Conservation (phyloP, 2,113 vertebrate species). For the Hippocampus mohnikei region DNA sequence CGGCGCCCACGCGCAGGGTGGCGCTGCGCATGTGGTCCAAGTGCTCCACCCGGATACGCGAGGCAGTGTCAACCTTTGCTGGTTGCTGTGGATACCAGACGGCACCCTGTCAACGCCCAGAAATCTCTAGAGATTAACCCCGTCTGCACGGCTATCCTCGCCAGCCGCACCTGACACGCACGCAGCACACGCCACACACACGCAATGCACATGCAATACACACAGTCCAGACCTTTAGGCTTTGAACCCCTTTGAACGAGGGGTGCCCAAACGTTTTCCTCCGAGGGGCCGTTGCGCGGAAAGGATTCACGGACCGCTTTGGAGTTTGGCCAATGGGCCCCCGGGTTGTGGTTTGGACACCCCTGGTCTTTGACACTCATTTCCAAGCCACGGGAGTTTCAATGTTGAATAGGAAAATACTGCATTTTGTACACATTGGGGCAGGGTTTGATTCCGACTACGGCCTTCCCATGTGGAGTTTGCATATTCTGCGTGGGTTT, state of each 20-base stretch:
- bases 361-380: background rate
- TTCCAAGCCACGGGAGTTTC: background rate
- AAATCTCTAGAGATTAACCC: conserved; percentile 75
- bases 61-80: conserved; percentile 52
- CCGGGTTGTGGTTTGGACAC: background rate
- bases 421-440: too few relatives aligned
- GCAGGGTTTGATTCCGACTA: too few relatives aligned
- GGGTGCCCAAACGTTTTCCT: background rate
- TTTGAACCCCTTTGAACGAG: conserved; percentile 13
- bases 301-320: background rate
- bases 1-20: conserved; percentile 75
- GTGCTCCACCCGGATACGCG: conserved; percentile 58
- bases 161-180: conserved; percentile 46
- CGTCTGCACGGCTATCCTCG: conserved; percentile 56
- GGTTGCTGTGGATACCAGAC: conserved; percentile 72
- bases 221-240: conserved; percentile 2
- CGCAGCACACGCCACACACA: conserved; percentile 15
- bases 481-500: too few relatives aligned
- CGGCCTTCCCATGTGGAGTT: too few relatives aligned
- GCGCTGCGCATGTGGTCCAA: conserved; percentile 73
- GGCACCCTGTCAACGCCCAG: conserved; percentile 71
- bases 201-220: background rate
- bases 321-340: background rate
- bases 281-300: background rate
- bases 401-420: too few relatives aligned